Percentiles rank a stretch among this genome's conserved stretches.
Evolutionary conservation across 2,113 vertebrate genomes (phyloP).

Genomic region (Canis aureus): DNA sequence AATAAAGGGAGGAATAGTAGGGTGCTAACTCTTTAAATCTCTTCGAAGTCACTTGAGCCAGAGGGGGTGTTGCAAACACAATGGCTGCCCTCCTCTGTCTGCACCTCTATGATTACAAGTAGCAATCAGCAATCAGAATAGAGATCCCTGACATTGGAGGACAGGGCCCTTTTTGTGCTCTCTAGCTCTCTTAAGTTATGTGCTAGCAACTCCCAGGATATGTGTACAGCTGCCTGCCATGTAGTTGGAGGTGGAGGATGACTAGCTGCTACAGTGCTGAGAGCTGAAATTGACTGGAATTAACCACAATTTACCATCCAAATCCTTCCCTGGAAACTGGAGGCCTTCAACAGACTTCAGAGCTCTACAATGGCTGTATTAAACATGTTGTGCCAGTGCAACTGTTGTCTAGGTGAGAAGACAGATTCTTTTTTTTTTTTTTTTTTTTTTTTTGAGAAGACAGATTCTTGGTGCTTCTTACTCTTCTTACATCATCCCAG

Average conservation of each 20-base stretch:
- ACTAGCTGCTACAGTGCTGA: neutral
- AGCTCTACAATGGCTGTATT: neutral
- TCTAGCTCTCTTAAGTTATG: neutral
- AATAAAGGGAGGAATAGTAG: neutral
- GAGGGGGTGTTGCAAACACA: neutral
- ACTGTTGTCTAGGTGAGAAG: neutral
- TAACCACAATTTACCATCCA: neutral
- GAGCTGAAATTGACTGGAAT: neutral
- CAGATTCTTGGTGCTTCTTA: neutral
- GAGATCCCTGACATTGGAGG: neutral
- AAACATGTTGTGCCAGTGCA: neutral
- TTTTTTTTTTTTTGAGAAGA: neutral
- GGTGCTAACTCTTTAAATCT: neutral
- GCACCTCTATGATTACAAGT: neutral
- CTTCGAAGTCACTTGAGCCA: neutral
- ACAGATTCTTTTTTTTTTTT: neutral
- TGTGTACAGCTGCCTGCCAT: neutral
- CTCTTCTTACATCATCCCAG: neutral
- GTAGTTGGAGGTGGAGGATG: neutral
- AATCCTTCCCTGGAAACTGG: neutral
- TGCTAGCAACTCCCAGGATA: neutral
- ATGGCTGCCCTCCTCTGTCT: neutral
- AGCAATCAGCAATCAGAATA: neutral
- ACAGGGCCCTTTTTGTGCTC: neutral
- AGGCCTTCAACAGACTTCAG: neutral